phyloP scores from a whole-genome alignment of 2,113 vertebrate species.

The Platysteira castanea region DNA sequence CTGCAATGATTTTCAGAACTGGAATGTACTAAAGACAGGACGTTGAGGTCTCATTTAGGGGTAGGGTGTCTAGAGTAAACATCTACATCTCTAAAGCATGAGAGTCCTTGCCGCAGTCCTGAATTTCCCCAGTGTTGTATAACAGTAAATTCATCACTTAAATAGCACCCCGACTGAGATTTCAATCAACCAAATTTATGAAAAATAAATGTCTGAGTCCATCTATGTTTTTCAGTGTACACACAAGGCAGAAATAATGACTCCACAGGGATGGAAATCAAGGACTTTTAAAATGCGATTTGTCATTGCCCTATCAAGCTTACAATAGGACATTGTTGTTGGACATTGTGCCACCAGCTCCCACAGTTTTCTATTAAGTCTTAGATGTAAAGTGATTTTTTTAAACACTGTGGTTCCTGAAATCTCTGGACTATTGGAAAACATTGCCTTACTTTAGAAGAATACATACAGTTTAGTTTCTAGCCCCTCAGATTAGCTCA shows the following conservation, averaged over 20 bases:
- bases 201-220: background rate
- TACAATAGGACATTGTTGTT: background rate
- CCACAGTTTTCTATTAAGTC: background rate
- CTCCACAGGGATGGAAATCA: background rate
- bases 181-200: background rate
- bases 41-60: background rate
- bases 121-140: background rate
- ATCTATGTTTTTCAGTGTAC: background rate
- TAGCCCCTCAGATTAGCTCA: background rate
- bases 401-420: background rate
- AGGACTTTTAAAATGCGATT: background rate
- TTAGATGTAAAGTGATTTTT: background rate
- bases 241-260: background rate
- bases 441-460: fast-evolving
- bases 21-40: background rate
- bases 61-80: background rate
- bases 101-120: background rate
- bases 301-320: background rate
- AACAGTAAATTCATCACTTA: background rate
- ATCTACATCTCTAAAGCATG: background rate
- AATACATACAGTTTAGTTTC: fast-evolving
- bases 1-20: background rate
- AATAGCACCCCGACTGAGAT: background rate
- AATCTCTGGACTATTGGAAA: background rate
- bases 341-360: background rate